Base-by-base conservation (phyloP, 2,797 vertebrate species). In the Arremon aurantiirostris region DNA sequence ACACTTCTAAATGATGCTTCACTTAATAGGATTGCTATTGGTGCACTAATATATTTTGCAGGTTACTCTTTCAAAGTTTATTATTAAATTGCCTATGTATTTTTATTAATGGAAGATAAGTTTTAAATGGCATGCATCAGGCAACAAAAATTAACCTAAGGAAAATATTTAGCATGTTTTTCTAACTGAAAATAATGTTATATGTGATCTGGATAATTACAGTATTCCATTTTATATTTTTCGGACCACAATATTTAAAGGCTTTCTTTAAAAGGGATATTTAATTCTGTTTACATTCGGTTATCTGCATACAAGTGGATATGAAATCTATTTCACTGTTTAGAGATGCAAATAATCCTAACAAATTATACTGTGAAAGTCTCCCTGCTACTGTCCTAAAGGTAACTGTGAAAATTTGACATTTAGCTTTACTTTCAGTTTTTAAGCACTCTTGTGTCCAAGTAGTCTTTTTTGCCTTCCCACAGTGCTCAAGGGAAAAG, bases 1-100 rank as follows among this genome's bases (percentile, higher is more conserved):
- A 93, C 57, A 59, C 63, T 95, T 84, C 88, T 81, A 94, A 96
- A 89, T 89, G 90, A 95, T 91, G 85, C 91, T 96, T 97, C 94
- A 96, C 53, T 90, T 97, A 97, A 95, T 96, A 87, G 94, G 83
- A 72, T 93, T 92, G 78, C 73, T 90, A 17, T 76, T 94, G 81
- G 85, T 82, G 49, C 65, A 61, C 34, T 89, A 86, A 35, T 77
- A 60, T 83, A 60, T 93, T 91, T 87, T 82, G 42, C 92, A 90
- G 72, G 61, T 94, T 95, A 92, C 52, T 94, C 96, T 82, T 95
- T 93, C 37, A 79, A 93, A 82, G 32, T 71, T 77, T 83, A 52
- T 88, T 63, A 87, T 76, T 78, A 94, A 95, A 93, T 63, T 4
- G 6, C 30, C 69, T 76, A 37, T 75, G 47, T 72, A 91, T 88